Conservation (phyloP, 2,888 invertebrate species). For the Steromphala cineraria region DNA sequence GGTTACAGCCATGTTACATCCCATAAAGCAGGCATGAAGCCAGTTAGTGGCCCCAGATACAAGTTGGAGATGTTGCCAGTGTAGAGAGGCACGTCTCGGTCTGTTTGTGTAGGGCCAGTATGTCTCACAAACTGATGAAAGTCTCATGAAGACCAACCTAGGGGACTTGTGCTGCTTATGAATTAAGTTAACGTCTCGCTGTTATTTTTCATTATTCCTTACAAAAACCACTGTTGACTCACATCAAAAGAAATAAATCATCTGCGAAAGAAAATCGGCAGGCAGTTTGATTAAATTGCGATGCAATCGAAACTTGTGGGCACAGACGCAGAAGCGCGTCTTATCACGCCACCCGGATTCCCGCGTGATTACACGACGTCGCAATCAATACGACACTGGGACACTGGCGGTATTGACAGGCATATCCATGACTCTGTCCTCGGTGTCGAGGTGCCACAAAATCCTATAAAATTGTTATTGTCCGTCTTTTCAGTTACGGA, state of each 20-base stretch:
- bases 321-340: constrained; percentile 10
- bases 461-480: constrained; percentile 20
- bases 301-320: constrained; percentile 17
- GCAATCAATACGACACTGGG: constrained; percentile 12
- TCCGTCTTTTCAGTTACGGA: constrained; percentile 20
- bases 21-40: too few relatives aligned
- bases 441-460: constrained; percentile 16
- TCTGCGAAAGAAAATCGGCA: constrained; percentile 21
- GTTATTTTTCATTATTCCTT: constrained; percentile 17
- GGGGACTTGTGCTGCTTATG: constrained; percentile 7
- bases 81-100: too few relatives aligned
- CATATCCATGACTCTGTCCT: constrained; percentile 21
- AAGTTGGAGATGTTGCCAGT: too few relatives aligned
- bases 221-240: constrained; percentile 14
- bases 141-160: not conserved
- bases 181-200: constrained; percentile 19
- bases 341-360: constrained; percentile 19
- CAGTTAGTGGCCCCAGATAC: too few relatives aligned
- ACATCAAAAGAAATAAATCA: constrained; percentile 21
- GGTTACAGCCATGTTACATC: too few relatives aligned
- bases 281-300: constrained; percentile 19
- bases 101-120: too few relatives aligned
- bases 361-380: constrained; percentile 20
- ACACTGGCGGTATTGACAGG: constrained; percentile 15
- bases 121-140: too few relatives aligned